These are phyloP conservation scores for Eretmochelys imbricata DNA, from an alignment of 2,113 vertebrate genomes.

Conservation along the genomic window DNA sequence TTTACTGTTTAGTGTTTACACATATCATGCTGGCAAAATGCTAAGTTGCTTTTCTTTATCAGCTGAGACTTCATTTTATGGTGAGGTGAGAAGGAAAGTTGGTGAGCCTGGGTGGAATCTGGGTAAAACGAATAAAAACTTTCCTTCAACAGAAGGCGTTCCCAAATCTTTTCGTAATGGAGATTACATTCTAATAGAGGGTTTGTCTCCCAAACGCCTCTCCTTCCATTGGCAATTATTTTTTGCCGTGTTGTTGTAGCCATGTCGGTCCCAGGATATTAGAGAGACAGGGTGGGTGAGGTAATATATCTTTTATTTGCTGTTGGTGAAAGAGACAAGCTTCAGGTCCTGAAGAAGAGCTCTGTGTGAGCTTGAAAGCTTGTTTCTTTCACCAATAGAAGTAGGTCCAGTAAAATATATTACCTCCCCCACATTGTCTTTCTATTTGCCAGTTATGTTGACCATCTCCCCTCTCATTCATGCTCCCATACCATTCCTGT, in stretches of 20 bases:
- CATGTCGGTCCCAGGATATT: not conserved
- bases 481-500: not conserved
- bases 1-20: slow-evolving; percentile 1
- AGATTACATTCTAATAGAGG: not conserved
- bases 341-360: no score
- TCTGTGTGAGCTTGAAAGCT: not conserved
- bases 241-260: not conserved
- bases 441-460: not conserved
- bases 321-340: not conserved
- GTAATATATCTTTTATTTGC: not conserved
- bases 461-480: not conserved
- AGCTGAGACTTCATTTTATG: not conserved
- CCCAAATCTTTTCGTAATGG: not conserved
- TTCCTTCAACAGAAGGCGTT: not conserved
- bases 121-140: not conserved
- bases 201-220: not conserved
- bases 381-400: not conserved
- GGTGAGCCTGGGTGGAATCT: not conserved
- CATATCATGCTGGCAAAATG: rapidly evolving
- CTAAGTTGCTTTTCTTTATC: rapidly evolving
- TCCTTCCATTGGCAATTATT: not conserved
- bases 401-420: not conserved
- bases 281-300: not conserved
- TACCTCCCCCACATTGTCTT: not conserved
- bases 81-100: not conserved